phyloP scores from a whole-genome alignment of 1,140 invertebrate genomes.

The Drosophila saltans region DNA sequence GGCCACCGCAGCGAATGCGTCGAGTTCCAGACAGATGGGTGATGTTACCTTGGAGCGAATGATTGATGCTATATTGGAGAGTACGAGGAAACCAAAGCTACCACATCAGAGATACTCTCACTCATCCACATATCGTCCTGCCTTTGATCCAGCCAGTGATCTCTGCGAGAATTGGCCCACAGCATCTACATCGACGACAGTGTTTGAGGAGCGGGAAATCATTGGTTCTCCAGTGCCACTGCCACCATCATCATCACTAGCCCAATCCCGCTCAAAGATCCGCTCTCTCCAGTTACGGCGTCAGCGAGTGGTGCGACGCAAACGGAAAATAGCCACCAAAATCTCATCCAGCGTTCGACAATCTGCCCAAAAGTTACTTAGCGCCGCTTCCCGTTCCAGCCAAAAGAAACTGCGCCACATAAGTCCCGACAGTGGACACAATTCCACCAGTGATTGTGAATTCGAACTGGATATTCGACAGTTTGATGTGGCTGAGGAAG shows the following conservation, averaged over 20 bases:
- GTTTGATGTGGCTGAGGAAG: slow-evolving; percentile 7
- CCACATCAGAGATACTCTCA: not conserved
- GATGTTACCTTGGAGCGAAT: slow-evolving; percentile 79
- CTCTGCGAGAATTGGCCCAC: slow-evolving; percentile 65
- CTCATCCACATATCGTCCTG: slow-evolving; percentile 66
- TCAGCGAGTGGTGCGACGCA: slow-evolving; percentile 56
- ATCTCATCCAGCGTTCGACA: slow-evolving; percentile 54
- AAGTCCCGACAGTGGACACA: slow-evolving; percentile 79
- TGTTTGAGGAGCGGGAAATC: slow-evolving; percentile 68
- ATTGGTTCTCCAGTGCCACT: slow-evolving; percentile 43
- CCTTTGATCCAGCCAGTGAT: slow-evolving; percentile 74
- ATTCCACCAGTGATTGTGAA: slow-evolving; percentile 64
- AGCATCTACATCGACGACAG: not conserved
- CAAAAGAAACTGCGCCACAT: slow-evolving; percentile 62
- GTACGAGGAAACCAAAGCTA: slow-evolving; percentile 54
- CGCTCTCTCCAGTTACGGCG: slow-evolving; percentile 49
- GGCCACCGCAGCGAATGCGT: slow-evolving; percentile 31
- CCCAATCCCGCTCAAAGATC: slow-evolving; percentile 27
- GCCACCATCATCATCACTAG: not conserved
- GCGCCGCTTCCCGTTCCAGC: slow-evolving; percentile 34
- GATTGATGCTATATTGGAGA: slow-evolving; percentile 82
- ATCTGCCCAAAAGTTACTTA: slow-evolving; percentile 57
- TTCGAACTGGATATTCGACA: slow-evolving; percentile 40
- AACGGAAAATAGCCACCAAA: slow-evolving; percentile 57
- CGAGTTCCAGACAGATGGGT: slow-evolving; percentile 78